These are phyloP conservation scores for Agelas oroides DNA, from an alignment of 37 sponge, comb jelly and placozoan species.

Conservation along the genomic window DNA sequence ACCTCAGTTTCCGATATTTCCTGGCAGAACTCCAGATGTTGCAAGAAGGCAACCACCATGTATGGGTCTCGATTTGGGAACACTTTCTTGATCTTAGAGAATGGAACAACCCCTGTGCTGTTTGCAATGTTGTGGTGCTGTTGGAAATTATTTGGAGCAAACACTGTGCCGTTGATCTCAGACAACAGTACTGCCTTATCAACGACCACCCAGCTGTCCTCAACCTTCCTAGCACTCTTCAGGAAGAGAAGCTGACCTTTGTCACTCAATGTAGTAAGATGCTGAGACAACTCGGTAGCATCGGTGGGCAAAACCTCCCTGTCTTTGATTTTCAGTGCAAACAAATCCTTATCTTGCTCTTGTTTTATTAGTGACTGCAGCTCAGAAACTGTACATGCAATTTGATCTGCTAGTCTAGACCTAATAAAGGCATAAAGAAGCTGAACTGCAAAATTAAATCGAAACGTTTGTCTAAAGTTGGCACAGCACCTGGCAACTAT, in stretches of 20 bases:
- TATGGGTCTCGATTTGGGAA: not conserved
- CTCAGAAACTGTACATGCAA: not conserved
- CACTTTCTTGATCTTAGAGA: not conserved
- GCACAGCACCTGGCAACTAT: not conserved
- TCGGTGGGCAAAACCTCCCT: not conserved
- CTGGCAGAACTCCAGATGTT: slow-evolving; percentile 27
- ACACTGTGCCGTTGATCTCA: not conserved
- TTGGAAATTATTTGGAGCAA: not conserved
- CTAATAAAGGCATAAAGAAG: slow-evolving; percentile 12
- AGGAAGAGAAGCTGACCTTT: slow-evolving; percentile 9
- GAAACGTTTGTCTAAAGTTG: not conserved
- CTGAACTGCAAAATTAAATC: not conserved
- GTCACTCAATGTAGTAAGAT: not conserved
- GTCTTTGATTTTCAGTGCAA: not conserved
- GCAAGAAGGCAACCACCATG: not conserved
- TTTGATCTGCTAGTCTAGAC: not conserved
- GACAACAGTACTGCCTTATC: not conserved
- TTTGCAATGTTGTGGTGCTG: not conserved
- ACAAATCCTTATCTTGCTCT: not conserved
- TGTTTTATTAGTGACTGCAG: not conserved
- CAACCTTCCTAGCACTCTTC: not conserved
- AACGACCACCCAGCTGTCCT: slow-evolving; percentile 13
- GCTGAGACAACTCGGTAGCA: not conserved
- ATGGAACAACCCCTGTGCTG: not conserved
- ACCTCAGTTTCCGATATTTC: not conserved